Evolutionary conservation across 1,140 invertebrate genomes (phyloP).

Genomic region (Dendrolimus kikuchii): DNA sequence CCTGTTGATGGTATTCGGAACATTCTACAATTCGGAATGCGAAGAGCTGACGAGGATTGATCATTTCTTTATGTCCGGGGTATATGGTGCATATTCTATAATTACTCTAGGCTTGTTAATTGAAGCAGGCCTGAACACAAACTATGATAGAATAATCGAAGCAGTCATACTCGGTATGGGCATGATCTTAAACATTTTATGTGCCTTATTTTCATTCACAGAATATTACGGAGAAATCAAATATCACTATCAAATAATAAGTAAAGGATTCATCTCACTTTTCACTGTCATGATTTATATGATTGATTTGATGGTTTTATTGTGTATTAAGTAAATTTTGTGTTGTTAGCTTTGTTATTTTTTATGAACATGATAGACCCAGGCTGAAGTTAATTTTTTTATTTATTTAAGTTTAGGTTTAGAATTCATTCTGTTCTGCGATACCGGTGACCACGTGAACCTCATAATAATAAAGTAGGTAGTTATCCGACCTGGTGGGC

Average conservation of each 20-base stretch:
- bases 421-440: no score
- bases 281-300: slow-evolving; percentile 25
- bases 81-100: slow-evolving; percentile 32
- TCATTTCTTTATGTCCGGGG: slow-evolving; percentile 38
- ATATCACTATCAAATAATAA: slow-evolving; percentile 22
- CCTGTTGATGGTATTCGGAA: slow-evolving; percentile 27
- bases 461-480: no score
- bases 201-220: slow-evolving; percentile 20
- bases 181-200: slow-evolving; percentile 26
- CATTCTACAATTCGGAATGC: slow-evolving; percentile 35
- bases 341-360: no score
- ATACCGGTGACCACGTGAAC: no score
- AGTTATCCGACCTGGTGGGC: no score
- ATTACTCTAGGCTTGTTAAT: slow-evolving; percentile 34
- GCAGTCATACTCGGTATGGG: slow-evolving; percentile 22
- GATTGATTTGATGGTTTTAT: slow-evolving; percentile 24
- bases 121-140: slow-evolving; percentile 31
- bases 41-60: slow-evolving; percentile 18
- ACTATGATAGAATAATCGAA: slow-evolving; percentile 28
- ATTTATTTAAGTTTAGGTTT: no score
- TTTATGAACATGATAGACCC: no score
- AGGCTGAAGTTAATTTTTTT: no score
- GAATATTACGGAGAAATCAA: slow-evolving; percentile 20
- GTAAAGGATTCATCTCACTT: slow-evolving; percentile 26
- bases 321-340: neutral